These are phyloP conservation scores for Chunga burmeisteri DNA, from an alignment of 2,113 vertebrate species.

Conservation along the genomic window DNA sequence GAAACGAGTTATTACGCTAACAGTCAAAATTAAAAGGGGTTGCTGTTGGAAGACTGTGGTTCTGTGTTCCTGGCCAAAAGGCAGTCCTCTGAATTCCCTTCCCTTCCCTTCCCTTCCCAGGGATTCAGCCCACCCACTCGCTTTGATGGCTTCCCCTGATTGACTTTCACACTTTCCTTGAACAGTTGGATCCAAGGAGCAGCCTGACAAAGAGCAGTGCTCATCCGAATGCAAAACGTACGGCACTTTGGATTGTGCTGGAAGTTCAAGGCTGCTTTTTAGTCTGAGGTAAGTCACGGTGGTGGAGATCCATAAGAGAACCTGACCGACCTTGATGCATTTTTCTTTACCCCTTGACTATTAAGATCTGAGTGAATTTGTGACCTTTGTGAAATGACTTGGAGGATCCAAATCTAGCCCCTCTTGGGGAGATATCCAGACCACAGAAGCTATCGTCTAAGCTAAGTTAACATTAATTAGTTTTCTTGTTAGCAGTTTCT, in stretches of 20 bases:
- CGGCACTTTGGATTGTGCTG: no score
- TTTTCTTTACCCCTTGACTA: not conserved
- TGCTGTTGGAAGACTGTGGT: not conserved
- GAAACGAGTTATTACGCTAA: not conserved
- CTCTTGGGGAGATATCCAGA: not conserved
- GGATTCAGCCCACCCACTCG: not conserved
- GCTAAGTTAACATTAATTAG: not conserved
- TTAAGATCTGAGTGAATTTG: rapidly evolving
- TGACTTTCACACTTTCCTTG: not conserved
- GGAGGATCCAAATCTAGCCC: not conserved
- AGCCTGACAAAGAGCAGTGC: not conserved
- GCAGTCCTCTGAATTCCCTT: not conserved
- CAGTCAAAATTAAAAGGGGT: not conserved
- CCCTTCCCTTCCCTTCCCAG: not conserved
- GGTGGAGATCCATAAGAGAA: no score
- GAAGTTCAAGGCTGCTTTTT: not conserved
- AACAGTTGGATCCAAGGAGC: not conserved
- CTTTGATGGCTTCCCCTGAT: not conserved
- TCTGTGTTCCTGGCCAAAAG: not conserved
- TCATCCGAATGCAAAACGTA: rapidly evolving
- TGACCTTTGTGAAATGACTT: not conserved
- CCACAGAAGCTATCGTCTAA: not conserved
- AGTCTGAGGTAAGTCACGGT: not conserved
- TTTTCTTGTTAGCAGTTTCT: not conserved
- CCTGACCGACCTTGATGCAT: rapidly evolving